A percentile compares a stretch with the other conserved stretches of the same genome.
phyloP scores from a whole-genome alignment of 2,888 invertebrate species.

The Corbicula japonica region DNA sequence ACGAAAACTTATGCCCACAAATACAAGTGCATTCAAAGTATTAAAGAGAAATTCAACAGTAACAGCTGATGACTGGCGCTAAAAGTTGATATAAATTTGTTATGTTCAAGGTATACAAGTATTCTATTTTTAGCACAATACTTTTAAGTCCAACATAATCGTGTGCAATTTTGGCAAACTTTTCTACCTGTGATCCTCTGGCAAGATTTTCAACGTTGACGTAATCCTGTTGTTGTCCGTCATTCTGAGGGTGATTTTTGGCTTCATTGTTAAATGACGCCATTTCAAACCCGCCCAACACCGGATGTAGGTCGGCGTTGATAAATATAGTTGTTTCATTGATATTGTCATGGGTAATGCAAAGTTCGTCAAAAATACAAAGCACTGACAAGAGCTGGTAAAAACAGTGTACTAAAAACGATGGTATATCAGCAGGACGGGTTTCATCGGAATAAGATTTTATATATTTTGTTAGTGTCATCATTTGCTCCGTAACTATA shows the following conservation, averaged over 20 bases:
- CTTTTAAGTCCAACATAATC: background rate
- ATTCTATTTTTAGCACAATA: background rate
- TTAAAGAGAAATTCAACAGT: no score
- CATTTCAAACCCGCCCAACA: slow-evolving; percentile 19
- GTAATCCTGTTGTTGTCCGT: slow-evolving; percentile 7
- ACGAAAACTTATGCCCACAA: no score
- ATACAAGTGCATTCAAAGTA: no score
- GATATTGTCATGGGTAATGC: slow-evolving; percentile 71
- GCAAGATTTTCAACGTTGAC: slow-evolving; percentile 18
- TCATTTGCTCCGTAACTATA: slow-evolving; percentile 65
- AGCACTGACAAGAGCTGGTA: slow-evolving; percentile 73
- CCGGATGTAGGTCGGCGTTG: slow-evolving; percentile 43
- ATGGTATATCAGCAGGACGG: slow-evolving; percentile 41
- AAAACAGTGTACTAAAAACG: slow-evolving; percentile 62
- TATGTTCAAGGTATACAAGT: background rate
- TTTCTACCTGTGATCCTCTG: slow-evolving; percentile 8
- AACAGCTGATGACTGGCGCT: background rate
- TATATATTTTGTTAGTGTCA: slow-evolving; percentile 24
- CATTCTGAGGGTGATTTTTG: background rate
- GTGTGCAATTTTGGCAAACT: background rate
- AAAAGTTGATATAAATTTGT: background rate
- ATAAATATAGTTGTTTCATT: slow-evolving; percentile 74
- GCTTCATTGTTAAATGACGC: background rate
- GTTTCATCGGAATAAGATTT: slow-evolving; percentile 21
- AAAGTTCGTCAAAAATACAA: slow-evolving; percentile 57